These are phyloP conservation scores for Drosophila affinis DNA, from an alignment of 2,888 invertebrate genomes.

Conservation along the genomic window DNA sequence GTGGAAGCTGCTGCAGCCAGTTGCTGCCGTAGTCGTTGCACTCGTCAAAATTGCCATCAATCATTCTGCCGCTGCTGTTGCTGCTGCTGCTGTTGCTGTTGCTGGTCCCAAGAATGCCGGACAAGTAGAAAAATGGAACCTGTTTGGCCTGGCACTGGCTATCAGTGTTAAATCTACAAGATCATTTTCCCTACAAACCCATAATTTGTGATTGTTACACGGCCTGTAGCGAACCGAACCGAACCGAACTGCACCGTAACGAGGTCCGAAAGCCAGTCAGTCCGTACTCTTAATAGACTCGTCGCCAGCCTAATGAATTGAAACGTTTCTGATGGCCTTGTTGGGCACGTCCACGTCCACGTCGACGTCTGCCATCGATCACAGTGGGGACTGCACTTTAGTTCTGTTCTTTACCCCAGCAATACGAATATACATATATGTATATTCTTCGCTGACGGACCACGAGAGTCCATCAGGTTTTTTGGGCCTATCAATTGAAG, in stretches of 20 bases:
- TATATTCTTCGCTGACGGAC: neutral
- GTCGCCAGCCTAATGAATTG: conserved; percentile 79
- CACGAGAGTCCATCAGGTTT: conserved; percentile 27
- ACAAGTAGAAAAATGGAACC: conserved; percentile 69
- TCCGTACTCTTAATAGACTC: conserved; percentile 65
- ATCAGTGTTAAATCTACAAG: conserved; percentile 81
- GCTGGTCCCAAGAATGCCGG: conserved; percentile 60
- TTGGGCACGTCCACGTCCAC: conserved; percentile 26
- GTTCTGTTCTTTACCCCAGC: neutral
- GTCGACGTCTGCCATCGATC: conserved; percentile 42
- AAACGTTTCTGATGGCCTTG: conserved; percentile 68
- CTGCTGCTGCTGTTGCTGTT: conserved; percentile 65
- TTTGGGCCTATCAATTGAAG: conserved; percentile 30
- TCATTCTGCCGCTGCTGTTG: conserved; percentile 18
- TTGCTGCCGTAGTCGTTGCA: conserved; percentile 21
- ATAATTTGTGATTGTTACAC: conserved; percentile 78
- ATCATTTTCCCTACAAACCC: conserved; percentile 75
- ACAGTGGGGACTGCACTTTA: conserved; percentile 17
- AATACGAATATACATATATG: neutral
- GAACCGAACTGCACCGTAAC: conserved; percentile 47
- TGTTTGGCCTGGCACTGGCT: conserved; percentile 64
- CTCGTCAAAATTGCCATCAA: neutral
- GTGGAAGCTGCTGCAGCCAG: conserved; percentile 46
- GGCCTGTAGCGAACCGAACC: conserved; percentile 12
- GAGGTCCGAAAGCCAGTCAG: conserved; percentile 35